Evolutionary conservation across 2,113 vertebrate genomes (phyloP).

Genomic region (Oxyruncus cristatus): DNA sequence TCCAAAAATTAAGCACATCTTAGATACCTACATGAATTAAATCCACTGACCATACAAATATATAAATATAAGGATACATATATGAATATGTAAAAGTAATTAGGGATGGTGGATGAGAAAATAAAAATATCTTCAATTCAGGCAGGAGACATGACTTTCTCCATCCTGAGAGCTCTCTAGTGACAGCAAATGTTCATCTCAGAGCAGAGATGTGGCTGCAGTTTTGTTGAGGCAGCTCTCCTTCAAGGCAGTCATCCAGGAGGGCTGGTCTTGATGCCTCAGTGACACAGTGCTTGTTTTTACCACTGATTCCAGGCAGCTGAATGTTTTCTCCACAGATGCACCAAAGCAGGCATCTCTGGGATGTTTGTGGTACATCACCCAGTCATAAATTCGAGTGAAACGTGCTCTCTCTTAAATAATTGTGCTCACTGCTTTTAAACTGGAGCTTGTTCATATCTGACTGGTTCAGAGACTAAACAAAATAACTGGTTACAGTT

Average conservation of each 20-base stretch:
- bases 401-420: neutral
- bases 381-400: neutral
- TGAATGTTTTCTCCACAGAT: neutral
- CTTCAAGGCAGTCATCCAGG: neutral
- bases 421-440: neutral
- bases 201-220: neutral
- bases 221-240: neutral
- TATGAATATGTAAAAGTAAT: neutral
- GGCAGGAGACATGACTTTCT: neutral
- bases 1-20: neutral
- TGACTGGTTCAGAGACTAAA: neutral
- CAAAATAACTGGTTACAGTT: neutral
- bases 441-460: neutral
- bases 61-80: neutral
- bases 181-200: neutral
- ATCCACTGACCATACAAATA: neutral
- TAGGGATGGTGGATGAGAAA: neutral
- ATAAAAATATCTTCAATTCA: neutral
- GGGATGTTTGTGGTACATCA: neutral
- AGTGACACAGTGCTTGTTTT: neutral
- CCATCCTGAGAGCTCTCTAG: neutral
- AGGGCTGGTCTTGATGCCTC: neutral
- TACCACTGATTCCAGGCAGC: neutral
- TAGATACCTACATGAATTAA: neutral
- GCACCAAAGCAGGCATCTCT: accelerated